These are phyloP conservation scores for Pseudopipra pipra DNA, from an alignment of 2,113 vertebrate species.

Conservation along the genomic window DNA sequence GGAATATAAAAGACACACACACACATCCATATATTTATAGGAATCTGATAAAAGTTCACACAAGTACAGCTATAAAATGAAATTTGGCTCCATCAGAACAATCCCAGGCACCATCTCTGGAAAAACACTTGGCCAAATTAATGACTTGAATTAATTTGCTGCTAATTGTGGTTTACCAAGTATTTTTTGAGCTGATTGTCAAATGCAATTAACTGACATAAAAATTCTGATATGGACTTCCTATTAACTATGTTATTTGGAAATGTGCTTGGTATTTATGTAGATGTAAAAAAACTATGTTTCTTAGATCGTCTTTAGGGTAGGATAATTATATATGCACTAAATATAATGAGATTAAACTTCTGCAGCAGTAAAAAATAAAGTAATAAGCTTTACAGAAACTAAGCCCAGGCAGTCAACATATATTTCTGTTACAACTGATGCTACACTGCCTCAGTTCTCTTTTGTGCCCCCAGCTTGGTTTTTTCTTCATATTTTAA, in stretches of 20 bases:
- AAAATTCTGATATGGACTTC: background rate
- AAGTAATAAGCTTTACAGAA: background rate
- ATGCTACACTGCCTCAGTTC: background rate
- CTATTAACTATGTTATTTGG: background rate
- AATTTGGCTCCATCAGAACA: background rate
- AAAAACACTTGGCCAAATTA: background rate
- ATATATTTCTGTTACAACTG: background rate
- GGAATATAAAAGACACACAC: background rate
- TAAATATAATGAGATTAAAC: conserved; percentile 29
- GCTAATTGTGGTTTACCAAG: background rate
- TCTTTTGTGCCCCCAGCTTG: background rate
- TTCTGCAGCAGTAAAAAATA: background rate
- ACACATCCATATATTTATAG: background rate
- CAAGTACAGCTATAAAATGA: background rate
- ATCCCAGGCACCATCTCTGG: background rate
- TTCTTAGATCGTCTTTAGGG: background rate
- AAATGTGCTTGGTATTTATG: background rate
- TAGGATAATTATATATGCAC: conserved; percentile 10
- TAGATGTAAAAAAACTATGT: background rate
- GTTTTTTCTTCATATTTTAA: background rate
- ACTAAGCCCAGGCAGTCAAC: background rate
- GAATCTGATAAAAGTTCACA: background rate
- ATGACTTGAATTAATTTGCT: background rate
- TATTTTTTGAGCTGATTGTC: background rate
- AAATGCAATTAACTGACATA: background rate